These are phyloP conservation scores for Malachius bipustulatus DNA, from an alignment of 2,888 invertebrate genomes.

Conservation along the genomic window DNA sequence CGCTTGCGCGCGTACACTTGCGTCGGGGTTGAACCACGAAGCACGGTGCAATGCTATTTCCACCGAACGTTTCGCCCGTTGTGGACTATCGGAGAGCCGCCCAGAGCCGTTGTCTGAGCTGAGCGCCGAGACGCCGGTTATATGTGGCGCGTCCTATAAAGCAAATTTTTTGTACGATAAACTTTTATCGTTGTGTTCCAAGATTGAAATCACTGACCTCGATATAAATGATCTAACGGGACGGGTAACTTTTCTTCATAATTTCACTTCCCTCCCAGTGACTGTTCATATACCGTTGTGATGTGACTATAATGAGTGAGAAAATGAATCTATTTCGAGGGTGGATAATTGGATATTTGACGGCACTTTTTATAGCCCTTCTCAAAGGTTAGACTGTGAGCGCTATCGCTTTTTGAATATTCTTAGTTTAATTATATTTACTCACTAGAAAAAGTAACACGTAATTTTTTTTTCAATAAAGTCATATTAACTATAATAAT, in stretches of 20 bases:
- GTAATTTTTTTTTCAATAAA: too few species aligned
- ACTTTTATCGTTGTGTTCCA: slow-evolving; percentile 1
- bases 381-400: too few species aligned
- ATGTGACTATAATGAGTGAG: too few species aligned
- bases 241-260: background rate
- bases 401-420: too few species aligned
- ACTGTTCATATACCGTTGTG: too few species aligned
- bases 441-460: too few species aligned
- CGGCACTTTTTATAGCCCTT: background rate
- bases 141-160: slow-evolving; percentile 2
- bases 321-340: background rate
- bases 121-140: background rate
- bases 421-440: too few species aligned
- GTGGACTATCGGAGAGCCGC: background rate
- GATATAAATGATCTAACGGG: slow-evolving; percentile 1
- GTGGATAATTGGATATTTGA: background rate
- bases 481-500: too few species aligned
- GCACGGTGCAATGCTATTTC: too few species aligned
- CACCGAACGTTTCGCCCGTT: background rate
- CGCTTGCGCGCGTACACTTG: slow-evolving; percentile 1
- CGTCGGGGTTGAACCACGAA: background rate
- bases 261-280: too few species aligned
- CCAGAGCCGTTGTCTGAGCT: too few species aligned
- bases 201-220: slow-evolving; percentile 2
- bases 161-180: slow-evolving; percentile 2